These are phyloP conservation scores for Hyaena hyaena DNA, from an alignment of 2,113 vertebrate species.

Conservation along the genomic window DNA sequence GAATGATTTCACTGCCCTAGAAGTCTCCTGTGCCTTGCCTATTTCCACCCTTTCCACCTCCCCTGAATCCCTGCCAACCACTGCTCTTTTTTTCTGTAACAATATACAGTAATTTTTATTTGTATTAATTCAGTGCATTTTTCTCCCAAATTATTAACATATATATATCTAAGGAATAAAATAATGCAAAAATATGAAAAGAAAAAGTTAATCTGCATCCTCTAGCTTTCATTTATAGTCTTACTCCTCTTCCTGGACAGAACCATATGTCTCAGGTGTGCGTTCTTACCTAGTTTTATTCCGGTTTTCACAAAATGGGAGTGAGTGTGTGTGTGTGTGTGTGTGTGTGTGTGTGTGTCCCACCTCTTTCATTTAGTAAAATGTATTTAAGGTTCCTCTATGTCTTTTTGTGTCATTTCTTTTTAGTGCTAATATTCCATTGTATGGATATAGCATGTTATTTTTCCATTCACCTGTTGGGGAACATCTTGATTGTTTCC, in stretches of 20 bases:
- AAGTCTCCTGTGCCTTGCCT: neutral
- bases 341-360: no score
- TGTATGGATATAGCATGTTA: neutral
- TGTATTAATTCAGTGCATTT: neutral
- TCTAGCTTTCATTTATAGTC: neutral
- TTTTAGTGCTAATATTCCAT: neutral
- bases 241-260: neutral
- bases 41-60: neutral
- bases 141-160: neutral
- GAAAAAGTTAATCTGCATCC: neutral
- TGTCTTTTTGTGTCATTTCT: neutral
- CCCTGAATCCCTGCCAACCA: neutral
- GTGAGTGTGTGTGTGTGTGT: neutral
- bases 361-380: neutral
- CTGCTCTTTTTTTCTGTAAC: neutral
- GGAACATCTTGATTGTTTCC: neutral
- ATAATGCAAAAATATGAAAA: neutral
- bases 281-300: neutral
- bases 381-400: neutral
- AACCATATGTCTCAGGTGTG: neutral
- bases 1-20: neutral
- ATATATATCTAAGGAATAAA: neutral
- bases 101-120: neutral
- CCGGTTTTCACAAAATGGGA: neutral
- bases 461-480: neutral